phyloP scores from a whole-genome alignment of 2,113 vertebrate species.

The Rhodinocichla rosea region DNA sequence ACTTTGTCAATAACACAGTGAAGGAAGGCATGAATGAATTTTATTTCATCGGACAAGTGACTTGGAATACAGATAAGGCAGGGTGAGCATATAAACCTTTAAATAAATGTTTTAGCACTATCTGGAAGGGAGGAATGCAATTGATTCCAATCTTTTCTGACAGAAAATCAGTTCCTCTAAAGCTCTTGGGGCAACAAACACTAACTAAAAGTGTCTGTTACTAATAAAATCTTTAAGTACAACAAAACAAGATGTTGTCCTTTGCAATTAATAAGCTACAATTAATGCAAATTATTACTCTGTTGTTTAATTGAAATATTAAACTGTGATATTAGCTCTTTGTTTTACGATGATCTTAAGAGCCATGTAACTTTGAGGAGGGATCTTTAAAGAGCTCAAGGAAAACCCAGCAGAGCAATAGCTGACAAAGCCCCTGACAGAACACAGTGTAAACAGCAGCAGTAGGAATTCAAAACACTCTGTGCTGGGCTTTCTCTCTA shows the following conservation, averaged over 20 bases:
- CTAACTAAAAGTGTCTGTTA: conserved; percentile 64
- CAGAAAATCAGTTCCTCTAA: conserved; percentile 91
- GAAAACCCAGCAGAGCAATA: background rate
- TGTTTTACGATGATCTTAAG: background rate
- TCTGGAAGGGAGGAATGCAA: conserved; percentile 75
- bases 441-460: background rate
- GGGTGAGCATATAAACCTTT: conserved; percentile 83
- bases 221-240: conserved; percentile 71
- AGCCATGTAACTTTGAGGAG: background rate
- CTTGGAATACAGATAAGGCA: conserved; percentile 84
- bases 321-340: background rate
- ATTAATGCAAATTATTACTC: conserved; percentile 49
- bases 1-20: conserved; percentile 84
- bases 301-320: conserved; percentile 5
- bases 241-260: conserved; percentile 61
- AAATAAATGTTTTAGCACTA: conserved; percentile 85
- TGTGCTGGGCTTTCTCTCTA: background rate
- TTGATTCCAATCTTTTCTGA: conserved; percentile 87
- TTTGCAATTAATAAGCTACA: conserved; percentile 31
- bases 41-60: conserved; percentile 86
- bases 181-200: conserved; percentile 77
- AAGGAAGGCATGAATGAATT: conserved; percentile 81
- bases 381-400: background rate
- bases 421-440: background rate
- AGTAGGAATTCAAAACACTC: background rate